A percentile compares a stretch with the other conserved stretches of the same genome.
phyloP scores from a whole-genome alignment of 2,797 vertebrate species.

The Strix occidentalis region DNA sequence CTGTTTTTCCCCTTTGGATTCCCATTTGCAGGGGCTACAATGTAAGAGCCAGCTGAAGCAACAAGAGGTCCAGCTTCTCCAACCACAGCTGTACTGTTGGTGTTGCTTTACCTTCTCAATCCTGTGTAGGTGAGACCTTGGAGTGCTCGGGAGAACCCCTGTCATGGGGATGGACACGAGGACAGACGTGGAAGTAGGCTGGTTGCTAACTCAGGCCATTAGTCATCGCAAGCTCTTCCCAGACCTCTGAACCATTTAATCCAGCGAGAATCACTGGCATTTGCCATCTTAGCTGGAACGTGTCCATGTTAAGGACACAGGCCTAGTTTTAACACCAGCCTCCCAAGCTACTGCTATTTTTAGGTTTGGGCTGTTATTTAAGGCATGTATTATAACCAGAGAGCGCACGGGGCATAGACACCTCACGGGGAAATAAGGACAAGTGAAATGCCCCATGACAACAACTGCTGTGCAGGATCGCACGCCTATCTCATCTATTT shows the following conservation, averaged over 20 bases:
- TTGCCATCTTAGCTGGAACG: not conserved
- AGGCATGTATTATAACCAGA: not conserved
- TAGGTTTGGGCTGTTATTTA: conserved; percentile 28
- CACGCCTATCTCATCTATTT: not conserved
- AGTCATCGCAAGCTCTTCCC: not conserved
- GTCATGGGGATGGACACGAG: rapidly evolving
- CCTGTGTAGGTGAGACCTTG: rapidly evolving
- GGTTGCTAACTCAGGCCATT: not conserved
- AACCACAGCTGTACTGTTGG: not conserved
- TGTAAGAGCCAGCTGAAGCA: not conserved
- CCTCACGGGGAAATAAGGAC: not conserved
- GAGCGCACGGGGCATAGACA: not conserved
- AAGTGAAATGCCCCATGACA: not conserved
- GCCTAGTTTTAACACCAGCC: not conserved
- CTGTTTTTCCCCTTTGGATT: not conserved
- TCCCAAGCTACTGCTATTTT: conserved; percentile 36
- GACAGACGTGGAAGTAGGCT: not conserved
- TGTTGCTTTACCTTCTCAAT: not conserved
- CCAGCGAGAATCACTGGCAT: not conserved
- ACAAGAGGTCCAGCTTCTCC: not conserved
- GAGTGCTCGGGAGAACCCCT: not conserved
- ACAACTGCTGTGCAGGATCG: not conserved
- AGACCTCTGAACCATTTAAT: conserved; percentile 21
- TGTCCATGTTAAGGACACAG: not conserved
- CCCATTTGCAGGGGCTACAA: not conserved